Conservation (phyloP, 2,797 vertebrate genomes). For the Phataginus tetradactyla region DNA sequence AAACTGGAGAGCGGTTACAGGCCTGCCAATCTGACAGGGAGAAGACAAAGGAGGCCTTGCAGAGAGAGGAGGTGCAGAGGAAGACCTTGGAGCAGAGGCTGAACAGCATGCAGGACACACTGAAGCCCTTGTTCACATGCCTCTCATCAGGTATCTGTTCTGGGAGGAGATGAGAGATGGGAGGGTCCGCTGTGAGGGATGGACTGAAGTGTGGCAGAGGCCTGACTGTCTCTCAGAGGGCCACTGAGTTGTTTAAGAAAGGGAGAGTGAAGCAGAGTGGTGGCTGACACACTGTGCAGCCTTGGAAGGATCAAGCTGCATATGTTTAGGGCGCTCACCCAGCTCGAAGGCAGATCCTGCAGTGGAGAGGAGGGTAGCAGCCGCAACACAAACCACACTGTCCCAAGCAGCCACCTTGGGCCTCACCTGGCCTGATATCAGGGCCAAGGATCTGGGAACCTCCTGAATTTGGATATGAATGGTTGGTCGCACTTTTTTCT, state of each 20-base stretch:
- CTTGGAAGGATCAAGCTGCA: neutral
- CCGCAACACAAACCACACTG: neutral
- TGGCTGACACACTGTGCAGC: neutral
- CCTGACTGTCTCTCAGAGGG: neutral
- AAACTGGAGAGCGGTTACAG: neutral
- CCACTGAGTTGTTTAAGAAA: slow-evolving; percentile 5
- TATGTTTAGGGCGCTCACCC: neutral
- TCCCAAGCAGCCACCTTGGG: neutral
- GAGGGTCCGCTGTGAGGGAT: neutral
- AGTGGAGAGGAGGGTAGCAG: neutral
- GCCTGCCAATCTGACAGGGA: accelerated
- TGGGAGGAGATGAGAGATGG: neutral
- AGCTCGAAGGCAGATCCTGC: neutral
- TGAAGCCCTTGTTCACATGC: neutral
- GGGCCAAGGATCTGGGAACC: neutral
- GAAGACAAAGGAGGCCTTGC: neutral
- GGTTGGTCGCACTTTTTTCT: neutral
- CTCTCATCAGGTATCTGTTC: slow-evolving; percentile 34
- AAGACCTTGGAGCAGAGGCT: neutral
- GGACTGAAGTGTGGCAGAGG: neutral
- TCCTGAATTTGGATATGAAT: neutral
- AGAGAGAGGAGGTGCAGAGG: neutral
- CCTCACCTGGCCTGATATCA: neutral
- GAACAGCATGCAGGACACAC: accelerated
- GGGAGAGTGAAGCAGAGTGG: neutral